Base-by-base conservation (phyloP, 2,888 invertebrate species). In the Drosophila flavopinicola region DNA sequence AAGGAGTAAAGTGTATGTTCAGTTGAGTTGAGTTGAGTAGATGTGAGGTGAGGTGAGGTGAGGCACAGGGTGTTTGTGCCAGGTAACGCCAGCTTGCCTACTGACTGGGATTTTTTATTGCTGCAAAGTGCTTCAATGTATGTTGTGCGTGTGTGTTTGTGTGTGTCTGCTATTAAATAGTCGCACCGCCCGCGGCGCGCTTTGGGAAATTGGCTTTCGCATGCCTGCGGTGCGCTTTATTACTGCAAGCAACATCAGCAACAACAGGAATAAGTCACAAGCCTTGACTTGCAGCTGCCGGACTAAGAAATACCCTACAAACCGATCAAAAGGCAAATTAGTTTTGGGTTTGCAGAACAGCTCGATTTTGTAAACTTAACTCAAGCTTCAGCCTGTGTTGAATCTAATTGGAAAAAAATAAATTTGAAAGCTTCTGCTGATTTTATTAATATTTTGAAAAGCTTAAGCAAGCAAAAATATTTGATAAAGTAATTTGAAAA, bases 161-260 rank as follows among this genome's bases (percentile, higher is more conserved):
- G 17, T 52, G 29, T 59, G 39, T 51, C 45, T 60, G 65, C 63
- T 60, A 68, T 75, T 85, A 83, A 80, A 85, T 80, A 83, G 78
- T 78, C 80, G 51, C 61, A 63, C 58, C 78, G 56, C 85, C 71
- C 78, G 74, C 76, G 63, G 68, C 56, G 78, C 59, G 42, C 52
- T 49, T 66, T 67, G 56, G 61, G 84, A 85, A 83, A 83, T 83
- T 85, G 83, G 83, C 83, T 83, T 85, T 83, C 78, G 54, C 79
- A 69, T 75, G 83, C 83, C 79, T 83, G 83, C 68, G 78, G 78
- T 68, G 79, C 61, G 68, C 64, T 72, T 82, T 84, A 82, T 80
- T 84, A 65, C 73, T 70, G 76, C 74, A 66, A 60, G 63, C 56
- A 42, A n/a, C 33, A 58, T 32, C 11, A 67, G 27, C 42, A 61